These are phyloP conservation scores for Colletes latitarsis DNA, from an alignment of 1,140 invertebrate genomes.

Conservation along the genomic window DNA sequence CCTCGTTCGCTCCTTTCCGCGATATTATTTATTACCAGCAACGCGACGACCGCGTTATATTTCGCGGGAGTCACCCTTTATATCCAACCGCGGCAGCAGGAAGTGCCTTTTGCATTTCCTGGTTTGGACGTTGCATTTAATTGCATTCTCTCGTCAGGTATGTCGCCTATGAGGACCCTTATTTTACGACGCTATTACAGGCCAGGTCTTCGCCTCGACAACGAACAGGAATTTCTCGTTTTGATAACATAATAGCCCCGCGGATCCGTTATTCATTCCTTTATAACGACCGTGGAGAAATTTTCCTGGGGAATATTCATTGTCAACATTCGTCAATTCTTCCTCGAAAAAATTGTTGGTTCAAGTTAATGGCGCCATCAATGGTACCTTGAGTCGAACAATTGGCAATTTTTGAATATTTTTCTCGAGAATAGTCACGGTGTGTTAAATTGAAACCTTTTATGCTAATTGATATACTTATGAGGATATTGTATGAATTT, in stretches of 20 bases:
- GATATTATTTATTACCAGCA: slow-evolving; percentile 66
- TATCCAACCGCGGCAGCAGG: slow-evolving; percentile 17
- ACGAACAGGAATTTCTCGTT: slow-evolving; percentile 37
- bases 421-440: no score
- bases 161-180: slow-evolving; percentile 27
- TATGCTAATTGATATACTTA: no score
- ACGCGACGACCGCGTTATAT: slow-evolving; percentile 53
- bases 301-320: not conserved
- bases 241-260: slow-evolving; percentile 37
- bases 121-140: slow-evolving; percentile 66
- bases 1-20: slow-evolving; percentile 15
- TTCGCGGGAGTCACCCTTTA: slow-evolving; percentile 49
- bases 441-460: no score
- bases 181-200: slow-evolving; percentile 46
- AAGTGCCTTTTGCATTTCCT: slow-evolving; percentile 61
- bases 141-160: slow-evolving; percentile 59
- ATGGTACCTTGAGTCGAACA: no score
- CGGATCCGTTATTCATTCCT: slow-evolving; percentile 4
- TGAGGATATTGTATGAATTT: no score
- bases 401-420: no score
- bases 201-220: not conserved
- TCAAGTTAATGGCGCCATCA: no score
- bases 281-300: not conserved
- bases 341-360: no score
- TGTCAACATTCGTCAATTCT: no score